Evolutionary conservation across 2,797 vertebrate species (phyloP), one percentile per base, ranked within the genome.

Genomic region (Carapus acus): DNA sequence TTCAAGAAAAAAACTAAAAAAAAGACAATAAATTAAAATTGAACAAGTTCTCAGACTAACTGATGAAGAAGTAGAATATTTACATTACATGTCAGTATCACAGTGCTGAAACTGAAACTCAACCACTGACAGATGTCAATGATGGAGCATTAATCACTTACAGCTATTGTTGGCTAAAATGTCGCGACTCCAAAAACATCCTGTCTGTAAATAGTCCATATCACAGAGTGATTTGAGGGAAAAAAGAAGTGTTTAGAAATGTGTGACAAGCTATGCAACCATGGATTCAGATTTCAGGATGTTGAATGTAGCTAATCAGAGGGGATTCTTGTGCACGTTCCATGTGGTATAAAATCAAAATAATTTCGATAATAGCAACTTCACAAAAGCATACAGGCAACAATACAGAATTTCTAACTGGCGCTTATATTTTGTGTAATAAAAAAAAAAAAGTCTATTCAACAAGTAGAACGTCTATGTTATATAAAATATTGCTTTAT

Each of bases 11-110:
- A 56, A 8, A 44, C 36, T 42, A 18, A 63, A 60, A 40, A 67
- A 58, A 45, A 31, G 36, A 76, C 6, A 81, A 88, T 86, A 88
- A 86, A 83, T 85, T 62, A 82, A 76, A 80, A n/a, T n/a, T n/a
- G n/a, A n/a, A 71, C 49, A 67, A 74, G 47, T 71, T 77, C 33
- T 46, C 61, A 57, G 68, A 79, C 59, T 68, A 56, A 65, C 62
- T 33, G 58, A 39, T 65, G 52, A 17, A 58, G 46, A 53, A 64
- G 46, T 58, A 66, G 67, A 67, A 53, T 84, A 87, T 87, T 81
- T 86, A 87, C 84, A 87, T 27, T 65, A 69, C 68, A 71, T 71
- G 78, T 63, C 51, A 42, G 42, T 51, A 67, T 77, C 67, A 78
- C 82, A 86, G 80, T 78, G 83, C 79, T 82, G 77, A 22, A 78